Base-by-base conservation (phyloP, 1,140 invertebrate genomes). In the Caenorhabditis inopinata region DNA sequence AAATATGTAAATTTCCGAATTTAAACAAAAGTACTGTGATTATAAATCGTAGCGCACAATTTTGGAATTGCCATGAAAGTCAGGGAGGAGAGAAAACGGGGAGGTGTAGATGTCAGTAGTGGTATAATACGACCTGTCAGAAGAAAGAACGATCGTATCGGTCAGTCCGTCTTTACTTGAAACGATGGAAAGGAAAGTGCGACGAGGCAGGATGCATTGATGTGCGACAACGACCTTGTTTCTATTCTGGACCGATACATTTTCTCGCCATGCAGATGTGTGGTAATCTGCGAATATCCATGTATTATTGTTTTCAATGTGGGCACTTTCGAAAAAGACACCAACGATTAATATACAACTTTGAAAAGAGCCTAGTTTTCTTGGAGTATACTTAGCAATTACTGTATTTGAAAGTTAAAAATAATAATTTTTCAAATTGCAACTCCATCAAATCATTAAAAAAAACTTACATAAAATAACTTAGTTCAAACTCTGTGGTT, bases 191-290 rank as follows among this genome's bases (percentile, higher is more conserved):
- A 29, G 53, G 27, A 16, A 9, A 12, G 29, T 16, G 32, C 12
- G 38, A 42, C 11, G 35, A 11, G 11, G 29, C 14, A 32, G 32
- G 32, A 68, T 21, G 32, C 58, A 42, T 68, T 68, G 58, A 68
- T 68, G 58, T 68, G 58, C 58, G 58, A 68, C 58, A 68, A 68
- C 58, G 58, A 68, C 58, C 58, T 68, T 68, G 58, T 38, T 68
- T 68, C 58, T 68, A 32, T 68, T 68, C 58, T 68, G 58, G 58
- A 21, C 32, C n/a, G 58, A 38, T 68, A 32, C 35, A 42, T 68
- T 68, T 53, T 68, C 58, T 29, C 58, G 58, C 58, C 35, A 5
- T 68, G 42, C 21, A 68, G n/a, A 32, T 16, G 49, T 16, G 58
- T 38, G 1, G 32, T 68, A 68, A 68, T 68, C 58, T 32, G 38